These are phyloP conservation scores for Belonocnema kinseyi DNA, from an alignment of 1,140 invertebrate species.

Conservation along the genomic window DNA sequence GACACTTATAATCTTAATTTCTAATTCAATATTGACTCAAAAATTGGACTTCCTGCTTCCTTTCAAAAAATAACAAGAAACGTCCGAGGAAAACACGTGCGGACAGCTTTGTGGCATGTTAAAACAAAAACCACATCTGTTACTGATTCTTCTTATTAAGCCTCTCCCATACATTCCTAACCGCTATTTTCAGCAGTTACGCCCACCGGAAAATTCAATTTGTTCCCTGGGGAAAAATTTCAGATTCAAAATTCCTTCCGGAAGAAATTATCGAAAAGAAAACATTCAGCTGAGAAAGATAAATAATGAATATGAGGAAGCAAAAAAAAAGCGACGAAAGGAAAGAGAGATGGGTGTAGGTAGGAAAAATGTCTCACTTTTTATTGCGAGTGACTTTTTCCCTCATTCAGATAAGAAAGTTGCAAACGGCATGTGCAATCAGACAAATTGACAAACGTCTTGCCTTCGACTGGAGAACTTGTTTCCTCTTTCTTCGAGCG, in stretches of 20 bases:
- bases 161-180: conserved; percentile 35
- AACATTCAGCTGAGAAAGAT: conserved; percentile 18
- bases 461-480: neutral
- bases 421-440: neutral
- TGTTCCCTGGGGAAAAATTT: too few species aligned
- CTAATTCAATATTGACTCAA: too few species aligned
- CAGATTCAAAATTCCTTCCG: too few species aligned
- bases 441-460: conserved; percentile 9
- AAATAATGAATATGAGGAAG: too few species aligned
- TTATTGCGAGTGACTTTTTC: neutral
- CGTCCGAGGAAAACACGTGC: conserved; percentile 51
- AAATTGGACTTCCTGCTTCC: too few species aligned
- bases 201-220: too few species aligned
- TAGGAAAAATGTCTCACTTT: neutral
- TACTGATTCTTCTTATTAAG: neutral
- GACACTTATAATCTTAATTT: too few species aligned
- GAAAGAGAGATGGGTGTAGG: too few species aligned
- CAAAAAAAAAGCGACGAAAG: too few species aligned
- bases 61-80: too few species aligned
- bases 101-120: conserved; percentile 68
- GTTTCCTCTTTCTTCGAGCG: conserved; percentile 5
- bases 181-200: conserved; percentile 37
- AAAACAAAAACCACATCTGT: conserved; percentile 55
- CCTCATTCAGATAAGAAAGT: neutral
- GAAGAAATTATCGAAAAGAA: conserved; percentile 29